Evolutionary conservation across 2,888 invertebrate species (phyloP).

Genomic region (Drosophila anomalipes): DNA sequence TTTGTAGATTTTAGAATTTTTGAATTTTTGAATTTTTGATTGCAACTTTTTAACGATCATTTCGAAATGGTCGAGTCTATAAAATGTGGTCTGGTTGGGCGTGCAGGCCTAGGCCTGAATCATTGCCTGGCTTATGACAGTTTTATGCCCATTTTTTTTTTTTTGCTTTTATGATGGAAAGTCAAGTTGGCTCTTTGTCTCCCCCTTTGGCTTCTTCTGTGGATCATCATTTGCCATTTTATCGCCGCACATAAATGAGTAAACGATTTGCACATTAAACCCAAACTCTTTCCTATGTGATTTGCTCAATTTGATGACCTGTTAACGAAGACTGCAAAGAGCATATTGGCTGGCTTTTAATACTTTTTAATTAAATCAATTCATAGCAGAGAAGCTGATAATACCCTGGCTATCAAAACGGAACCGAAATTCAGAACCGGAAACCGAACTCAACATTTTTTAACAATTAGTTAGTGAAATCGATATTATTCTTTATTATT

Average conservation of each 20-base stretch:
- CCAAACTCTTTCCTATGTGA: conserved; percentile 32
- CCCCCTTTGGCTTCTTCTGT: conserved; percentile 10
- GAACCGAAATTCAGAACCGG: not conserved
- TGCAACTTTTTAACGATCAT: conserved; percentile 13
- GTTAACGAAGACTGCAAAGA: not conserved
- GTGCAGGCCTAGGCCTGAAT: conserved; percentile 15
- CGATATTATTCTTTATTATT: not conserved
- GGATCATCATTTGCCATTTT: conserved; percentile 45
- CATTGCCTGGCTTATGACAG: conserved; percentile 34
- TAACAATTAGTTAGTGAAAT: not conserved
- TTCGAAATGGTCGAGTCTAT: conserved; percentile 13
- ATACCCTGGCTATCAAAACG: not conserved
- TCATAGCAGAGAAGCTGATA: not conserved
- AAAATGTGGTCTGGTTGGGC: conserved; percentile 43
- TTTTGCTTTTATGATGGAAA: conserved; percentile 24
- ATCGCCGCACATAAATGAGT: conserved; percentile 41
- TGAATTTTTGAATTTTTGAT: conserved; percentile 30
- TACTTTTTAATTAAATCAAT: not conserved
- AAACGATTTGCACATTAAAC: conserved; percentile 36
- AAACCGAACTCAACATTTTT: not conserved
- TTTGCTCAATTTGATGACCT: conserved; percentile 8
- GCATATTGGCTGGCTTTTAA: not conserved
- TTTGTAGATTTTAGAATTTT: not conserved
- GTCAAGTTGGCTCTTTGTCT: not conserved
- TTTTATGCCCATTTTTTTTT: conserved; percentile 23